Evolutionary conservation across 2,888 invertebrate genomes (phyloP), one percentile per base, ranked within the genome.

Genomic region (Erebia ligea): DNA sequence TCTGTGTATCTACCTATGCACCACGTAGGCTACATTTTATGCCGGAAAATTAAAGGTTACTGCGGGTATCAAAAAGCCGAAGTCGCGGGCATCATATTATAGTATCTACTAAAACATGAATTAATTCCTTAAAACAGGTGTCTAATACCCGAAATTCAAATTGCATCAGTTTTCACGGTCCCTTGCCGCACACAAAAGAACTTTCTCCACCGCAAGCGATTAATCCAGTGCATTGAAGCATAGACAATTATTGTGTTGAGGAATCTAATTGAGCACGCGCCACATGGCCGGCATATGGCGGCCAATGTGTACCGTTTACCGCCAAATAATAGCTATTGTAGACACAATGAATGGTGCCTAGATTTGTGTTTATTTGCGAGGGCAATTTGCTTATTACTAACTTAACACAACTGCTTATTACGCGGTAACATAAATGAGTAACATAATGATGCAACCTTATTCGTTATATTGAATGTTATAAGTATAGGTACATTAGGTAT

Each of bases 241-340:
- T 85, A 82, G 82, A 85, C 79, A 82, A 84, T 84, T 80, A 75
- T 70, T 73, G 77, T 72, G 58, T 56, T 70, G 73, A 77, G 72
- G 76, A 69, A 73, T 76, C 76, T 77, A 79, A 77, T 78, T 76
- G 78, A 25, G 21, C 74, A 76, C 74, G 72, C 67, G 79, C 84
- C 90, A 91, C 89, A 90, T 91, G 90, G 82, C 84, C 73, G 77
- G 79, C 90, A 91, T 88, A 89, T 91, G 91, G 85, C 81, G 76
- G 73, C 68, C 73, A 76, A 80, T 79, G 77, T 78, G 78, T 71
- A 73, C 61, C 76, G 76, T 81, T 83, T 86, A 81, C 80, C 80
- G 79, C 75, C 71, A 79, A 82, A 84, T 84, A 83, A 86, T 83
- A 72, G 79, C 70, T 76, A 81, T 84, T 85, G 79, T 80, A 76